Percentiles rank a stretch among this genome's conserved stretches.
Evolutionary conservation across 2,797 vertebrate genomes (phyloP).

Genomic region (Labeo calbasu): DNA sequence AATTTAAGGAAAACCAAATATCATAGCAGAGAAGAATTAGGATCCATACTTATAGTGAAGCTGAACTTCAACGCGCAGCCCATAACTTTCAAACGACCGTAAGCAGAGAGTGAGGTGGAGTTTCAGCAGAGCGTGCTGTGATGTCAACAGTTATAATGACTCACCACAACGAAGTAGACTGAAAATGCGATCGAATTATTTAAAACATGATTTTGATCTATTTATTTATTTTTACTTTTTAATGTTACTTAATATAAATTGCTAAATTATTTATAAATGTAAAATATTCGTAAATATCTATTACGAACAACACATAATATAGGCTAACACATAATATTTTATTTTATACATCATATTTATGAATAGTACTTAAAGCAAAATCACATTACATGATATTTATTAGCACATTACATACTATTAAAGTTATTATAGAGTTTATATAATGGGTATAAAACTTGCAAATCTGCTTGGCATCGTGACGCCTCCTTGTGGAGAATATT

Average conservation of each 20-base stretch:
- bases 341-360: background rate
- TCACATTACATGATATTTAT: background rate
- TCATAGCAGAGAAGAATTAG: background rate
- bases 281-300: background rate
- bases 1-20: background rate
- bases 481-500: background rate
- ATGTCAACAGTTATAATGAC: background rate
- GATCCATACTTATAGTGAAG: constrained; percentile 6
- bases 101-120: constrained; percentile 16
- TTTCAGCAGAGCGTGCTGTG: constrained; percentile 2
- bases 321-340: background rate
- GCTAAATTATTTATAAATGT: no score
- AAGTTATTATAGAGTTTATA: background rate
- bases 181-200: background rate
- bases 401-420: background rate
- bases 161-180: background rate
- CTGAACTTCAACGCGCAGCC: constrained; percentile 10
- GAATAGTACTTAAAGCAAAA: background rate
- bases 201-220: background rate
- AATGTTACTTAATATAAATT: background rate
- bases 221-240: background rate
- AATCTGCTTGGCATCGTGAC: background rate
- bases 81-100: background rate
- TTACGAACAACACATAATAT: background rate
- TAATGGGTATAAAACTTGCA: background rate